Evolutionary conservation across 2,888 invertebrate genomes (phyloP).

Genomic region (Flexamia atlantica): DNA sequence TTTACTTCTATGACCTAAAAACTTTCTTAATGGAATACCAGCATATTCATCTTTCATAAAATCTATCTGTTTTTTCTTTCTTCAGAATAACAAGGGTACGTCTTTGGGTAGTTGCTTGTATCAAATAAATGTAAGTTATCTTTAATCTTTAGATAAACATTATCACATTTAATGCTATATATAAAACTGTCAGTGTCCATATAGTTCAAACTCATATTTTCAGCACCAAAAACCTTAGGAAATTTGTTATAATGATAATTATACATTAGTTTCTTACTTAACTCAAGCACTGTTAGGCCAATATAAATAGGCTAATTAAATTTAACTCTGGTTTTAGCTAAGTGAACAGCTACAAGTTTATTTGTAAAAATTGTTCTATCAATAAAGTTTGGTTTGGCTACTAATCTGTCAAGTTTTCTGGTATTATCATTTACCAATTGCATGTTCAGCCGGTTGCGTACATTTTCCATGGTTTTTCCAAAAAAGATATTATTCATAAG

Average conservation of each 20-base stretch:
- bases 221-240: neutral
- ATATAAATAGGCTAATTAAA: conserved; percentile 60
- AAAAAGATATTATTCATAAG: conserved; percentile 53
- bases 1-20: no score
- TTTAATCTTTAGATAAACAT: neutral
- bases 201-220: neutral
- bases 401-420: conserved; percentile 23
- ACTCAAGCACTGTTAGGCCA: conserved; percentile 60
- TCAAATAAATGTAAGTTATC: neutral
- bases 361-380: conserved; percentile 41
- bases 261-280: conserved; percentile 24
- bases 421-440: neutral
- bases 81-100: no score
- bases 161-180: neutral
- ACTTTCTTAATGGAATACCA: no score
- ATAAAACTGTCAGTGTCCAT: conserved; percentile 11
- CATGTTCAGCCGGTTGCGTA: conserved; percentile 39
- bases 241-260: neutral
- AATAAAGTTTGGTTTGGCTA: conserved; percentile 58
- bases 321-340: conserved; percentile 55
- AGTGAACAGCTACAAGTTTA: conserved; percentile 50
- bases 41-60: no score
- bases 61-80: no score
- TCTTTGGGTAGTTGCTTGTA: no score
- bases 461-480: conserved; percentile 59